phyloP scores from a whole-genome alignment of 2,113 vertebrate genomes.

The Takifugu flavidus region DNA sequence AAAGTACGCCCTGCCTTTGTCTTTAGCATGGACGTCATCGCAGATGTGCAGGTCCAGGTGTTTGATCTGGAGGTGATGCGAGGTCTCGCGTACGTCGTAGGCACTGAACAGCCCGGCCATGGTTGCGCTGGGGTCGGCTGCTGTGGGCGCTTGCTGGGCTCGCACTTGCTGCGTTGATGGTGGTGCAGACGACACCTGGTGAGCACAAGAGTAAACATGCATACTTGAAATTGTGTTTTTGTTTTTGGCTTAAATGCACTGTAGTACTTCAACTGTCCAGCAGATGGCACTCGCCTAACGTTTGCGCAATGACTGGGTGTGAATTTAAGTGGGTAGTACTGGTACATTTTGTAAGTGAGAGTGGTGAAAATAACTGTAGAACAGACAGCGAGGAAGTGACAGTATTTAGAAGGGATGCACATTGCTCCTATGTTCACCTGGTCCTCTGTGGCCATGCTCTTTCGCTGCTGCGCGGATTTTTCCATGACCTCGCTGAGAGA shows the following conservation, averaged over 20 bases:
- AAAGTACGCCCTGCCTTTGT: conserved; percentile 80
- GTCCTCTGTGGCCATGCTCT: conserved; percentile 90
- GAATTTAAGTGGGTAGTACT: neutral
- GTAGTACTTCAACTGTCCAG: conserved; percentile 21
- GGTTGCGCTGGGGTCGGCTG: conserved; percentile 82
- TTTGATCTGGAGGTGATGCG: conserved; percentile 93
- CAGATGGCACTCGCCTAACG: conserved; percentile 35
- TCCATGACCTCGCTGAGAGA: conserved; percentile 98
- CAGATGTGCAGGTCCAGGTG: conserved; percentile 98
- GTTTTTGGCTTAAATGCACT: neutral
- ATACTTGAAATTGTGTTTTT: neutral
- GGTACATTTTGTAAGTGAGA: conserved; percentile 2
- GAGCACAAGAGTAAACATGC: neutral
- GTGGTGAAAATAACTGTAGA: no score
- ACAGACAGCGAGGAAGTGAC: no score
- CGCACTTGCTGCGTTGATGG: conserved; percentile 83
- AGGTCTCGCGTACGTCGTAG: conserved; percentile 93
- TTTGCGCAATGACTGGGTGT: neutral
- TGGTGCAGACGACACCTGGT: conserved; percentile 78
- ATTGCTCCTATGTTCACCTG: conserved; percentile 41
- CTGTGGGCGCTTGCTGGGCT: conserved; percentile 76
- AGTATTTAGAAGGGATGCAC: neutral
- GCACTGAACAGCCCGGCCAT: conserved; percentile 88
- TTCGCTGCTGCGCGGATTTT: conserved; percentile 93
- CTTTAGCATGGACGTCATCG: conserved; percentile 91